A percentile compares a stretch with the other conserved stretches of the same genome.
Conservation (phyloP, 1,140 invertebrate genomes). For the Drosophila ironensis region DNA sequence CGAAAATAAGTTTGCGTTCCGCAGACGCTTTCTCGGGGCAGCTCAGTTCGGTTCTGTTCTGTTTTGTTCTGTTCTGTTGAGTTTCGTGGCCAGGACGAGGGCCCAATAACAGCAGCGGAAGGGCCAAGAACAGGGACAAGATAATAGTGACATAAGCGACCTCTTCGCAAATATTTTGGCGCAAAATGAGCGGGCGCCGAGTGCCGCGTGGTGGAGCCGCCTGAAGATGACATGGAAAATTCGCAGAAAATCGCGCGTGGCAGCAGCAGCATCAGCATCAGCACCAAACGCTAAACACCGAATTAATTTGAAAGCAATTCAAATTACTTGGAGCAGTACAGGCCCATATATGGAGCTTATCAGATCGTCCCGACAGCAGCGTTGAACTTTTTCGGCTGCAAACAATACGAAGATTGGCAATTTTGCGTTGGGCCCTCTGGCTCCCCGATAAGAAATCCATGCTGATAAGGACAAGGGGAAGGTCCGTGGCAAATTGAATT, state of each 20-base stretch:
- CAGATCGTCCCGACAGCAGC: constrained; percentile 31
- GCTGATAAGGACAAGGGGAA: constrained; percentile 50
- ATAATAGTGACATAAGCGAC: constrained; percentile 41
- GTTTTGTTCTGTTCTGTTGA: neutral
- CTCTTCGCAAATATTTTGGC: constrained; percentile 59
- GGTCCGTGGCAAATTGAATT: constrained; percentile 37
- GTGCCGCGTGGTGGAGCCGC: constrained; percentile 35
- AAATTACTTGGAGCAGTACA: constrained; percentile 4
- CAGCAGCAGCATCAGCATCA: too few species aligned
- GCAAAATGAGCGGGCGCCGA: constrained; percentile 56
- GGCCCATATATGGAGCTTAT: constrained; percentile 38
- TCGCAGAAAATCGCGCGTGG: constrained; percentile 71
- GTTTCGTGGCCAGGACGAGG: constrained; percentile 8
- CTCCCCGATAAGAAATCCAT: constrained; percentile 59
- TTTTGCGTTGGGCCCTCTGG: constrained; percentile 16
- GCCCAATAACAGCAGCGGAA: neutral
- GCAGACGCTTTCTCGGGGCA: neutral
- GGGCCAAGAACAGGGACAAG: constrained; percentile 12
- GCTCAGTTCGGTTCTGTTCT: neutral
- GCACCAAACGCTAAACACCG: neutral
- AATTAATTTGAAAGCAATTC: constrained; percentile 12
- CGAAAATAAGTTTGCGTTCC: constrained; percentile 11
- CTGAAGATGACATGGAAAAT: constrained; percentile 81
- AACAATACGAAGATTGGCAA: constrained; percentile 55
- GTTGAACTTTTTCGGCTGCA: constrained; percentile 46